These are phyloP conservation scores for Silvanus unidentatus DNA, from an alignment of 2,888 invertebrate species.

Conservation along the genomic window DNA sequence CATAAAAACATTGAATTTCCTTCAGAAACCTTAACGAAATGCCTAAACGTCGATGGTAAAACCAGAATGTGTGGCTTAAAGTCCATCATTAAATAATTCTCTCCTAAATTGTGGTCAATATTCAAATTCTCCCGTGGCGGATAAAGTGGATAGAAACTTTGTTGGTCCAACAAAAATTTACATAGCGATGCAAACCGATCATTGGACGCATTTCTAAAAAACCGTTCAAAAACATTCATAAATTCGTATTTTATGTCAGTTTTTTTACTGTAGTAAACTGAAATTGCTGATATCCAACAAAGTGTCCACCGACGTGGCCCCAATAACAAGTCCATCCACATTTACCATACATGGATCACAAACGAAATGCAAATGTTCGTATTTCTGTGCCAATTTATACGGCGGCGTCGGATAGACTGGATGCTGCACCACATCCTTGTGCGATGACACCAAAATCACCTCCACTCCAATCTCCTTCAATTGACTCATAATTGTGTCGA, in stretches of 20 bases:
- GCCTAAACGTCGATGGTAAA: slow-evolving; percentile 77
- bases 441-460: slow-evolving; percentile 60
- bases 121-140: slow-evolving; percentile 63
- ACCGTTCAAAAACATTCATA: too few species aligned
- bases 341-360: slow-evolving; percentile 78
- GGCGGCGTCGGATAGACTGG: slow-evolving; percentile 81
- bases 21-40: slow-evolving; percentile 67
- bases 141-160: slow-evolving; percentile 75
- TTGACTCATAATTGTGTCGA: slow-evolving; percentile 59
- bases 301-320: slow-evolving; percentile 75
- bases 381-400: slow-evolving; percentile 53
- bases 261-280: slow-evolving; percentile 17
- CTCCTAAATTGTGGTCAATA: slow-evolving; percentile 67
- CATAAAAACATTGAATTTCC: not conserved
- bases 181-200: slow-evolving; percentile 74
- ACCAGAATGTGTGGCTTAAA: slow-evolving; percentile 75
- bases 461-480: slow-evolving; percentile 43
- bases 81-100: slow-evolving; percentile 64
- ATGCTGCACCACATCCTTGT: slow-evolving; percentile 71
- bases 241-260: too few species aligned
- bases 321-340: slow-evolving; percentile 71
- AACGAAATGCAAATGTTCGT: slow-evolving; percentile 60
- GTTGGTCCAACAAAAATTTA: slow-evolving; percentile 69
- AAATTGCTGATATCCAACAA: slow-evolving; percentile 57
- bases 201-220: not conserved